These are phyloP conservation scores for Orthonevra nobilis DNA, from an alignment of 2,888 invertebrate species.

Conservation along the genomic window DNA sequence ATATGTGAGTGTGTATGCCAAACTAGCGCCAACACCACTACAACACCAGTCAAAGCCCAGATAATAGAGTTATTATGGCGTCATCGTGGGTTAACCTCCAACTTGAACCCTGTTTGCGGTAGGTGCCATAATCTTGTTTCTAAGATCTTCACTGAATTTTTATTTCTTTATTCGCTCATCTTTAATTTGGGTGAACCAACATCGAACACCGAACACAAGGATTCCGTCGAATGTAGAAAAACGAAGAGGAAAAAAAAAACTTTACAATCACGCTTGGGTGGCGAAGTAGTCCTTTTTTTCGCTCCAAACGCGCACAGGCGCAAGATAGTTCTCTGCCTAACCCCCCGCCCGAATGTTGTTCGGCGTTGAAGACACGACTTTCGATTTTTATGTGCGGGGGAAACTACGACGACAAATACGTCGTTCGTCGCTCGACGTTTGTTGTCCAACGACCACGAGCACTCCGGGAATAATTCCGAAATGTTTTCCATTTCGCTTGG, in stretches of 20 bases:
- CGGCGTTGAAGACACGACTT: conserved; percentile 66
- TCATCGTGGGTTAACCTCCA: conserved; percentile 68
- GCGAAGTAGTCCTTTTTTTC: conserved; percentile 66
- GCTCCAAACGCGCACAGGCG: conserved; percentile 32
- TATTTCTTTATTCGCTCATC: conserved; percentile 70
- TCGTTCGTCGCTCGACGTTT: too few relatives aligned
- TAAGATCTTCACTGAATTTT: conserved; percentile 65
- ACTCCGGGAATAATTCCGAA: conserved; percentile 36
- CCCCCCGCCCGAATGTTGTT: conserved; percentile 55
- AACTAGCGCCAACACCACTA: too few relatives aligned
- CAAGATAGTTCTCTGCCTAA: conserved; percentile 5
- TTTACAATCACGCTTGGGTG: conserved; percentile 65
- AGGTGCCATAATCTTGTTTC: conserved; percentile 69
- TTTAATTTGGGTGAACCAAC: conserved; percentile 66
- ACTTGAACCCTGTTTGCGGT: conserved; percentile 70
- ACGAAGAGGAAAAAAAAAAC: conserved; percentile 11
- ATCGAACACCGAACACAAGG: conserved; percentile 30
- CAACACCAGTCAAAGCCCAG: conserved; percentile 22
- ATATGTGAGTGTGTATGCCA: too few relatives aligned
- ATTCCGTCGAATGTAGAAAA: neutral
- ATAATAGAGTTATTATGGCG: conserved; percentile 70
- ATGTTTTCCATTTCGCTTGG: conserved; percentile 17
- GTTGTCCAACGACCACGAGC: conserved; percentile 54
- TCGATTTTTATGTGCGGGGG: conserved; percentile 58
- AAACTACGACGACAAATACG: too few relatives aligned